These are phyloP conservation scores for Oryzaephilus surinamensis DNA, from an alignment of 1,140 invertebrate species.

Conservation along the genomic window DNA sequence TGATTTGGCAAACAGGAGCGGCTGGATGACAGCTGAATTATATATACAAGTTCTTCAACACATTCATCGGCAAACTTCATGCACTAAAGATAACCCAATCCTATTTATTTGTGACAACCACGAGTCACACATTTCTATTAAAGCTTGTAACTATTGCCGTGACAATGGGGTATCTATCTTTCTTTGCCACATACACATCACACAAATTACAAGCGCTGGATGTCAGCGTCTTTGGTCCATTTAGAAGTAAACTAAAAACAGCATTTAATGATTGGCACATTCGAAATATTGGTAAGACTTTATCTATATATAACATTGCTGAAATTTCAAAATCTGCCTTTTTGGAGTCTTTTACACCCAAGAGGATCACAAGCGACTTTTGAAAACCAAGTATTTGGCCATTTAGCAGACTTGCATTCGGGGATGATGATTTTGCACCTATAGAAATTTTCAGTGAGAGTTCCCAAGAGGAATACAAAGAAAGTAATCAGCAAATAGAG, in stretches of 20 bases:
- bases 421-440: conserved; percentile 14
- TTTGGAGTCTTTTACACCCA: conserved; percentile 16
- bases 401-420: conserved; percentile 10
- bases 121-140: conserved; percentile 13
- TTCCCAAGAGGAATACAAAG: no score
- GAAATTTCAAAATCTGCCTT: conserved; percentile 12
- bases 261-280: conserved; percentile 26
- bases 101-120: conserved; percentile 13
- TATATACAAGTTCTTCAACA: conserved; percentile 14
- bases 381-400: conserved; percentile 14
- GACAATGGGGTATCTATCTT: conserved; percentile 30
- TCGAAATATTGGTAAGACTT: conserved; percentile 24
- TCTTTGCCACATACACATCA: conserved; percentile 30
- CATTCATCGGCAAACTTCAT: conserved; percentile 8
- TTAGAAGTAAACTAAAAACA: conserved; percentile 35
- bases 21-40: conserved; percentile 7
- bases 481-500: no score
- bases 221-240: conserved; percentile 27
- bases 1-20: not conserved
- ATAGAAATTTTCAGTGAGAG: no score
- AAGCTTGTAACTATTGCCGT: conserved; percentile 22
- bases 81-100: conserved; percentile 8
- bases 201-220: conserved; percentile 37
- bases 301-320: conserved; percentile 31
- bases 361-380: conserved; percentile 20